Evolutionary conservation across 2,113 vertebrate species (phyloP).

Genomic region (Dascyllus trimaculatus): DNA sequence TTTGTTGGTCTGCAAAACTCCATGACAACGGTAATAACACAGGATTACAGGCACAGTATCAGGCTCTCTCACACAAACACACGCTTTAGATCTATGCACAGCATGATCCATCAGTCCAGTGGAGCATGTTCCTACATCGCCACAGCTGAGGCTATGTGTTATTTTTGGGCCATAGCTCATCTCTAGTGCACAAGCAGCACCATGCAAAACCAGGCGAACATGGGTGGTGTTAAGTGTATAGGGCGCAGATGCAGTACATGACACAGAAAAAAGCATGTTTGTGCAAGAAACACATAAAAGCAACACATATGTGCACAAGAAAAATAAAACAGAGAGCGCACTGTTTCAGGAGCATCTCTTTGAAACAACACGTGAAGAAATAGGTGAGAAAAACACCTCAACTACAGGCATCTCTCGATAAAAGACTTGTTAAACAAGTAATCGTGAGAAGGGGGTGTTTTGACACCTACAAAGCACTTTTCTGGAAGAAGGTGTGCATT

Average conservation of each 20-base stretch:
- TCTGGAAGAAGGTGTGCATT: slow-evolving; percentile 11
- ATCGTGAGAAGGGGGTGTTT: not conserved
- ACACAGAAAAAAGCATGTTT: not conserved
- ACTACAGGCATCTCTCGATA: not conserved
- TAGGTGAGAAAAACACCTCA: not conserved
- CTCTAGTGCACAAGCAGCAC: slow-evolving; percentile 69
- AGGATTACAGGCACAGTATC: slow-evolving; percentile 32
- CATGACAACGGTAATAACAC: slow-evolving; percentile 31
- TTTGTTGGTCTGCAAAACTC: slow-evolving; percentile 32
- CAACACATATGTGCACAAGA: not conserved
- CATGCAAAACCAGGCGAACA: slow-evolving; percentile 50
- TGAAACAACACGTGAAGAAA: not conserved
- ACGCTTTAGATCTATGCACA: slow-evolving; percentile 64
- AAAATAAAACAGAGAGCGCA: slow-evolving; percentile 17
- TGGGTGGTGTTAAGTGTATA: not conserved
- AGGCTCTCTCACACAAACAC: slow-evolving; percentile 40
- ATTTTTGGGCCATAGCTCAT: slow-evolving; percentile 79
- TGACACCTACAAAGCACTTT: not conserved
- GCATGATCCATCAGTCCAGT: slow-evolving; percentile 69
- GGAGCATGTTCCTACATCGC: slow-evolving; percentile 66
- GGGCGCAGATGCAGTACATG: not conserved
- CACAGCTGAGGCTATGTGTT: slow-evolving; percentile 68
- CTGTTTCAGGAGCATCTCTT: not conserved
- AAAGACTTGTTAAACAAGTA: not conserved
- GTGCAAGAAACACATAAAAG: slow-evolving; percentile 14